phyloP scores from a whole-genome alignment of 2,888 invertebrate genomes.

The Eilema griseolum region DNA sequence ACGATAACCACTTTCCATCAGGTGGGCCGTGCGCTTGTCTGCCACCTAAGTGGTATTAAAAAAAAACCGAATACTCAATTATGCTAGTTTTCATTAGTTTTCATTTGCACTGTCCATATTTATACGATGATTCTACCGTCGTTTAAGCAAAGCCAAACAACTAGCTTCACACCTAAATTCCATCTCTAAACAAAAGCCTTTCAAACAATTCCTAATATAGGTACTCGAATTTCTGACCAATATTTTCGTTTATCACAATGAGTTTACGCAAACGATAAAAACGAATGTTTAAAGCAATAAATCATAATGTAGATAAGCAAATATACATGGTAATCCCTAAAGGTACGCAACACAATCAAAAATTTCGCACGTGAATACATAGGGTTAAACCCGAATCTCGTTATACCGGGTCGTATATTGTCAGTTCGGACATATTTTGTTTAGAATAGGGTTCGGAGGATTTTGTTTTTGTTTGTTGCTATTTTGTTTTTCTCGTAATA shows the following conservation, averaged over 20 bases:
- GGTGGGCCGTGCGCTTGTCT: too few species aligned
- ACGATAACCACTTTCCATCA: too few species aligned
- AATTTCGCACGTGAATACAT: conserved; percentile 11
- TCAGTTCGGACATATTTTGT: conserved; percentile 8
- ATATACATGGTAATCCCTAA: conserved; percentile 23
- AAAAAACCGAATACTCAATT: too few species aligned
- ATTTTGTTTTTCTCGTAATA: not conserved
- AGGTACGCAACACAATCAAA: conserved; percentile 17
- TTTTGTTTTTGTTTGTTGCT: not conserved
- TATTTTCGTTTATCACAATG: conserved; percentile 1
- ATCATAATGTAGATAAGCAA: conserved; percentile 23
- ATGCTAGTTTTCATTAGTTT: not conserved
- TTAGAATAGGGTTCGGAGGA: not conserved
- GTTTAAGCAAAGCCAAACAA: not conserved
- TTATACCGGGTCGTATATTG: conserved; percentile 9
- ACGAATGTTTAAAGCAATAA: conserved; percentile 26
- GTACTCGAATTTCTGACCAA: conserved; percentile 3
- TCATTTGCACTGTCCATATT: not conserved
- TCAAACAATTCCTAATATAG: not conserved
- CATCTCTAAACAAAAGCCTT: not conserved
- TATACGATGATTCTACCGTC: not conserved
- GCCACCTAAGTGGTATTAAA: too few species aligned
- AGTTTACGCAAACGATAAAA: conserved; percentile 9
- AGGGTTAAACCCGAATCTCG: not conserved
- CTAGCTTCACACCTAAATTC: not conserved